Evolutionary conservation across 2,113 vertebrate genomes (phyloP).

Genomic region (Burhinus oedicnemus): DNA sequence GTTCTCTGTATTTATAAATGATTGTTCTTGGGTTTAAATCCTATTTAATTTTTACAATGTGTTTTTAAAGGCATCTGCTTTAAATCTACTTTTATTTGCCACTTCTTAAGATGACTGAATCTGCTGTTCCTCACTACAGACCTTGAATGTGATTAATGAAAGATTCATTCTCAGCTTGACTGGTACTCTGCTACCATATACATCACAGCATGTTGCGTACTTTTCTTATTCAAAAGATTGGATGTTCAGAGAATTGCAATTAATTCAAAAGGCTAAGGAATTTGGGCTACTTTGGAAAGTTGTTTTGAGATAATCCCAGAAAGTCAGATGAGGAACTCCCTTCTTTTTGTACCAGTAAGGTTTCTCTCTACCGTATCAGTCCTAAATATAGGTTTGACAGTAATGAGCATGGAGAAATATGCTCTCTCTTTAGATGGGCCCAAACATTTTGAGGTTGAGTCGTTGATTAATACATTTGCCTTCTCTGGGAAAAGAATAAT

Average conservation of each 20-base stretch:
- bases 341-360: not conserved
- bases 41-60: not conserved
- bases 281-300: not conserved
- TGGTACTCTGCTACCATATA: not conserved
- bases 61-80: not conserved
- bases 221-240: not conserved
- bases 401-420: not conserved
- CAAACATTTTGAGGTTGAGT: not conserved
- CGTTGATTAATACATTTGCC: not conserved
- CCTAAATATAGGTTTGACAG: not conserved
- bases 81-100: not conserved
- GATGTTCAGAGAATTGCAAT: not conserved
- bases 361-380: not conserved
- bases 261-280: not conserved
- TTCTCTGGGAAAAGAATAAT: not conserved
- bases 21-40: not conserved
- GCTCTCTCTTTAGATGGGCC: not conserved
- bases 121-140: not conserved
- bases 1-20: not conserved
- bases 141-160: not conserved
- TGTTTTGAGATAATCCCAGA: not conserved
- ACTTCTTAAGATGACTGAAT: not conserved
- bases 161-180: not conserved
- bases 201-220: not conserved
- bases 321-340: not conserved